These are phyloP conservation scores for Folsomia candida DNA, from an alignment of 2,888 invertebrate genomes.

Conservation along the genomic window DNA sequence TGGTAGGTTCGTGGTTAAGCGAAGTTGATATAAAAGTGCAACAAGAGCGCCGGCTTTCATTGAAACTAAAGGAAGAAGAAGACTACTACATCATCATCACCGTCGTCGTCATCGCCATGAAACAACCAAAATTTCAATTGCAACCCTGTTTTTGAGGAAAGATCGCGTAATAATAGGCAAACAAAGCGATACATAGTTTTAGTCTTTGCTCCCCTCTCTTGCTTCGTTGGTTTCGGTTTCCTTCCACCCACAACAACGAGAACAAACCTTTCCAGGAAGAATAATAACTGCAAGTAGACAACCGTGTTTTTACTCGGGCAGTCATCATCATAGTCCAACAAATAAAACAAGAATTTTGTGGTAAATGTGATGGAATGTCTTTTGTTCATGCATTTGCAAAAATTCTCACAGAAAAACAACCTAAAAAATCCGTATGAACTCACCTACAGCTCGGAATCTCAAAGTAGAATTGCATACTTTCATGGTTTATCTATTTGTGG, in stretches of 20 bases:
- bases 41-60: background rate
- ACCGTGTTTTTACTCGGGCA: too few species aligned
- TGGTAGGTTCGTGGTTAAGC: background rate
- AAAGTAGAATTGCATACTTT: too few species aligned
- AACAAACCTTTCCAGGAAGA: background rate
- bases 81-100: background rate
- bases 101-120: too few species aligned
- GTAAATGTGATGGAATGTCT: too few species aligned
- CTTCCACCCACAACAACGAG: background rate
- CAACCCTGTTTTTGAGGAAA: background rate
- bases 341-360: too few species aligned
- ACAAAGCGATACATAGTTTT: too few species aligned
- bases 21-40: background rate
- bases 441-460: background rate
- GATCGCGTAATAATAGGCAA: too few species aligned
- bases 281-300: background rate
- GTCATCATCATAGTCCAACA: too few species aligned
- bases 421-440: background rate
- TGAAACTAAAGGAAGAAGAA: background rate
- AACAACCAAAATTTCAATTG: background rate
- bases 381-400: too few species aligned
- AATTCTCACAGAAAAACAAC: too few species aligned
- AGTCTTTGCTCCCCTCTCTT: background rate
- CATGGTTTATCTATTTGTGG: too few species aligned
- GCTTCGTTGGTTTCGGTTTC: background rate